Base-by-base conservation (phyloP, 2,113 vertebrate species). In the Macrotis lagotis region DNA sequence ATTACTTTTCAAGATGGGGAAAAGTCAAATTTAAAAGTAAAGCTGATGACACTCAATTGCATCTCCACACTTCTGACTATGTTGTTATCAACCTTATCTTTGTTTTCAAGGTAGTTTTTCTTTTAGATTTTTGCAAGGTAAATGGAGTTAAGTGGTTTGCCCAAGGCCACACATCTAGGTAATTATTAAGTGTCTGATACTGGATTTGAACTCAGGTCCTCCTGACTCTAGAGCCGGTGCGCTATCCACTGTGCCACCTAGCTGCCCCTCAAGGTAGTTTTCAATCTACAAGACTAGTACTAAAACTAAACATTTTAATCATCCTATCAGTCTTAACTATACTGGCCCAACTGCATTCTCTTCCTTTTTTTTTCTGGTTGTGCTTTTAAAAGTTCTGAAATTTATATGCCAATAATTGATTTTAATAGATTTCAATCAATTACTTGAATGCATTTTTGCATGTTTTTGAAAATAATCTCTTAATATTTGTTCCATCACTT, bases 221-320 rank as follows among this genome's bases (percentile, higher is more conserved):
- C n/a, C n/a, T n/a, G n/a, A n/a, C n/a, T n/a, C n/a, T n/a, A n/a
- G n/a, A n/a, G n/a, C n/a, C n/a, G n/a, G n/a, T n/a, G n/a, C n/a
- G n/a, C n/a, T n/a, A n/a, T n/a, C n/a, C n/a, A n/a, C n/a, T n/a
- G n/a, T n/a, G n/a, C n/a, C n/a, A n/a, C n/a, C n/a, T n/a, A n/a
- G n/a, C n/a, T n/a, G n/a, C n/a, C n/a, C n/a, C n/a, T 92, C 55
- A 91, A 92, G 90, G 31, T n/a, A 88, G 1, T 90, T 93, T 88
- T 44, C n/a, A 44, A 83, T 83, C n/a, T 83, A 83, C 19, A 44
- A 8, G 66, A 83, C 66, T 83, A 44, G n/a, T 44, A 44, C 66
- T 83, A 44, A 83, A 83, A 83, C 22, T 83, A 83, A 83, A 83
- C 66, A 83, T 83, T 83, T 83, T 83, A 83, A 83, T 16, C n/a